Percentiles rank a stretch among this genome's conserved stretches.
These are phyloP conservation scores for Stictonetta naevosa DNA, from an alignment of 2,113 vertebrate genomes.

Conservation along the genomic window DNA sequence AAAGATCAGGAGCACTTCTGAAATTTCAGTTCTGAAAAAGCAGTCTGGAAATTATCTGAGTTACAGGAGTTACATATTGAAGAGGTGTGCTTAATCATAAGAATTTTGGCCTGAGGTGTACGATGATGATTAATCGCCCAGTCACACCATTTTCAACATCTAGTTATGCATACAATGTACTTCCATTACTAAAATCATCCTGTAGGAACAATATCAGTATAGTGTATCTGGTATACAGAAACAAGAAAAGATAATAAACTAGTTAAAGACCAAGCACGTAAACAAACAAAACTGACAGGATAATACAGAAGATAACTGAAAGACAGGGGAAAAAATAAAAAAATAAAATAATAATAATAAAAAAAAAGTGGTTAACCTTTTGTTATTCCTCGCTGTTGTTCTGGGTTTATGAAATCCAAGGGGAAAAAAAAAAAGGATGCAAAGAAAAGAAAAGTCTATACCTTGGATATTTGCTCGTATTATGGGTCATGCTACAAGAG, in stretches of 20 bases:
- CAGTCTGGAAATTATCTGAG: neutral
- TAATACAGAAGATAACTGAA: neutral
- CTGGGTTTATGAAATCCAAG: neutral
- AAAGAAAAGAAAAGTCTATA: neutral
- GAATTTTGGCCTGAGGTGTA: neutral
- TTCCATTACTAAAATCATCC: neutral
- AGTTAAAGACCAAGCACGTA: neutral
- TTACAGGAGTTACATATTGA: neutral
- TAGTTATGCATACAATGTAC: neutral
- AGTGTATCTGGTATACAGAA: neutral
- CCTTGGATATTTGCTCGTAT: neutral
- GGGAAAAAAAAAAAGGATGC: neutral
- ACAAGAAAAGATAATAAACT: neutral
- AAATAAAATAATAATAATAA: no score
- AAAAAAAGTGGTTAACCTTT: neutral
- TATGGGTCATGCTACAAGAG: neutral
- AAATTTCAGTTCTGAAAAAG: neutral
- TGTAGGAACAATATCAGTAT: neutral
- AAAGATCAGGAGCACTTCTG: neutral
- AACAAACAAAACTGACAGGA: neutral
- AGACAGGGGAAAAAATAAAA: neutral
- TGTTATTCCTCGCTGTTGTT: neutral
- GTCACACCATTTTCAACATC: neutral
- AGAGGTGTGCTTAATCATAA: neutral
- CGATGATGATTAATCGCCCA: conserved; percentile 10